Evolutionary conservation across 1,140 invertebrate species (phyloP), one percentile per base, ranked within the genome.

Genomic region (Aphidius gifuensis): DNA sequence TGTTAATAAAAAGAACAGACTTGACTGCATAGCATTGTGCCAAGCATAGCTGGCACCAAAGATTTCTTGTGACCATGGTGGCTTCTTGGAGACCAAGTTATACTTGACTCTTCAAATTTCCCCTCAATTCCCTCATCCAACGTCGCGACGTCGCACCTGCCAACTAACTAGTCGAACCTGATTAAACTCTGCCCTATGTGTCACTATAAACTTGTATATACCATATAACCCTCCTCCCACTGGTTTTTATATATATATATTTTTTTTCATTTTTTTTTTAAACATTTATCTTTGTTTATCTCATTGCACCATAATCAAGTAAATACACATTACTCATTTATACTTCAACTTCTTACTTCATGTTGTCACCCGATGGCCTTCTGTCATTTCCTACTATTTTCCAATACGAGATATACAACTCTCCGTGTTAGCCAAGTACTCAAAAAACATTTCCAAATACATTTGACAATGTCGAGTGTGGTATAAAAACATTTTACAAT

Each of bases 101-200:
- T 32, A 32, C 23, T 32, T 32, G 23, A 32, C 23, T 32, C 23
- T 32, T 32, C 60, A 65, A 56, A 67, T 59, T 69, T 69, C 63
- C 54, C 38, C 54, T 44, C 54, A 32, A 23, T 32, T 32, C 23
- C 23, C 47, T 8, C 21, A 16, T 51, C 16, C 47, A 40, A 54
- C 68, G 63, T 61, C 65, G 68, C 67, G 66, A 71, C 65, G 67
- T 77, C 74, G 76, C 77, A 79, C 77, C 75, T 80, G 77, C 74
- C 74, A 73, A 75, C 74, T 76, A 79, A 76, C 77, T 78, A 78
- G 78, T 80, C 74, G 75, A 80, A 79, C 78, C 78, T 79, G 78
- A 79, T 79, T 80, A 80, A 79, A 76, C 74, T 78, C 74, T 77
- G 71, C 68, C 72, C 72, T 68, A 73, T 73, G 76, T 76, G 71